Percentiles rank a stretch among this genome's conserved stretches.
phyloP scores from a whole-genome alignment of 2,888 invertebrate genomes.

The Lepas anatifera region DNA sequence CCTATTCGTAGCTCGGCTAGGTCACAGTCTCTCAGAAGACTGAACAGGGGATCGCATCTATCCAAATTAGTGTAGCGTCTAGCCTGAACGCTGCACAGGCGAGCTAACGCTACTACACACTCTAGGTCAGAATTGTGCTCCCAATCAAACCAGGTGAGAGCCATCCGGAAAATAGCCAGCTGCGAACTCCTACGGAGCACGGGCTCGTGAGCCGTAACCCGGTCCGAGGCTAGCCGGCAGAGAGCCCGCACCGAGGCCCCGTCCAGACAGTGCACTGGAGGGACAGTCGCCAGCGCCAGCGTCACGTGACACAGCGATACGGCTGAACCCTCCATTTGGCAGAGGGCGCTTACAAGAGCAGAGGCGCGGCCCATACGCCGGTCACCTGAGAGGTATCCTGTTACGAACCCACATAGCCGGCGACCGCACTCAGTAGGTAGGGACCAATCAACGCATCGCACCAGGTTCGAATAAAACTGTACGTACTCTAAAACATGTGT shows the following conservation, averaged over 20 bases:
- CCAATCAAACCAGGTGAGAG: background rate
- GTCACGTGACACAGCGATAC: background rate
- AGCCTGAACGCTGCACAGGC: too few relatives aligned
- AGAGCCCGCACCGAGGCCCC: background rate
- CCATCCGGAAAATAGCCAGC: background rate
- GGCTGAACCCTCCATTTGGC: background rate
- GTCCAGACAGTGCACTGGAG: conserved; percentile 12
- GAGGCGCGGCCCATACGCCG: background rate
- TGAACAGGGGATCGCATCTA: too few relatives aligned
- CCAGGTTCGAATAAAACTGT: background rate
- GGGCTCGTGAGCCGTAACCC: background rate
- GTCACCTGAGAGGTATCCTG: background rate
- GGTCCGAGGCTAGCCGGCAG: background rate
- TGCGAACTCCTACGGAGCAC: background rate
- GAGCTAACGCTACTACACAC: background rate
- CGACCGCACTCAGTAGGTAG: background rate
- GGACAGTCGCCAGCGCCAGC: conserved; percentile 18
- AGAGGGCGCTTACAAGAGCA: background rate
- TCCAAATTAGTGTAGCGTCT: too few relatives aligned
- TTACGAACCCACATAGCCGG: background rate
- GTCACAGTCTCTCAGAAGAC: too few relatives aligned
- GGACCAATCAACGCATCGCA: background rate
- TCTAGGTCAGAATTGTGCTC: background rate
- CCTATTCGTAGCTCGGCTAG: too few relatives aligned
- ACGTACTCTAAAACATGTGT: background rate